phyloP scores from a whole-genome alignment of 2,888 invertebrate genomes.

The Drosophila pegasa region DNA sequence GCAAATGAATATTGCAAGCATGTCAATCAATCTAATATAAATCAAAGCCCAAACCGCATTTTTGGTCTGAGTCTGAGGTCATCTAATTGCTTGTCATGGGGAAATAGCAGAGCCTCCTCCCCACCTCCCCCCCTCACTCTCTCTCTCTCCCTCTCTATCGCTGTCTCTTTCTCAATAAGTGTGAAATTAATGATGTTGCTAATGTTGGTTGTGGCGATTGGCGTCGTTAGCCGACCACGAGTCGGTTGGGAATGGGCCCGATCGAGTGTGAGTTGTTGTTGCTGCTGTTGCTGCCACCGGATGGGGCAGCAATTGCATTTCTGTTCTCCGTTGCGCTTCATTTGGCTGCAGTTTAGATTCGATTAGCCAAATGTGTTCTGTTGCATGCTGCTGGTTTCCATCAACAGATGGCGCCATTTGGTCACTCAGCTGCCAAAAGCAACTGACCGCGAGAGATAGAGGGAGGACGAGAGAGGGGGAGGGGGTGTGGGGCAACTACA shows the following conservation, averaged over 20 bases:
- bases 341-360: slow-evolving; percentile 60
- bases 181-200: slow-evolving; percentile 22
- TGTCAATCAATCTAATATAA: slow-evolving; percentile 1
- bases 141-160: not conserved
- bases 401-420: slow-evolving; percentile 30
- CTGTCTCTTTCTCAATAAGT: slow-evolving; percentile 25
- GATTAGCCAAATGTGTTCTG: slow-evolving; percentile 56
- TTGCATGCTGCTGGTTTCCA: slow-evolving; percentile 16
- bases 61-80: not conserved
- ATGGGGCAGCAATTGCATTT: slow-evolving; percentile 44
- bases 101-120: slow-evolving; percentile 9
- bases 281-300: not conserved
- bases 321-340: slow-evolving; percentile 52
- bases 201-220: not conserved
- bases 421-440: slow-evolving; percentile 6
- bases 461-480: not conserved
- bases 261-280: not conserved
- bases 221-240: not conserved
- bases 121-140: not conserved
- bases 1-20: not conserved
- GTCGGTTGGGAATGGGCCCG: too few relatives aligned
- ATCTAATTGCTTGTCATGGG: slow-evolving; percentile 3
- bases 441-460: not conserved
- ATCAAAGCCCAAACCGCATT: not conserved
- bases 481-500: slow-evolving; percentile 2